Evolutionary conservation across 2,113 vertebrate genomes (phyloP), one percentile per base, ranked within the genome.

Genomic region (Onychorhynchus coronatus): DNA sequence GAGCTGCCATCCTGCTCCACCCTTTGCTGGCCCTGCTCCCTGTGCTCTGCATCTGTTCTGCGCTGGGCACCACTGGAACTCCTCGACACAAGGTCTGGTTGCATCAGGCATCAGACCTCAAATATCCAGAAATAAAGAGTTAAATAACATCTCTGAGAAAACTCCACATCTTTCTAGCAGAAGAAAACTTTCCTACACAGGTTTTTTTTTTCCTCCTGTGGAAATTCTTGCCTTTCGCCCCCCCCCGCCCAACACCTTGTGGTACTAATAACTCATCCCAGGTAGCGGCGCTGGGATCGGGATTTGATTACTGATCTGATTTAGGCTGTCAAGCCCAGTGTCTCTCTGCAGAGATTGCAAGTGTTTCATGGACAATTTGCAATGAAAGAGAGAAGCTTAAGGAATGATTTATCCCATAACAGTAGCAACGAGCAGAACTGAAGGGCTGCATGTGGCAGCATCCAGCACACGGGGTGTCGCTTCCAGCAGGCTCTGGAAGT

Each of bases 291-390:
- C 85, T 81, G 79, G 65, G 86, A 70, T 84, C 27, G 4, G 89
- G 91, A 59, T 95, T 92, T 92, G 92, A 95, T 94, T 93, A 80
- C 91, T 92, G 95, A 94, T 95, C 76, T 91, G 93, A 96, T 90
- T 96, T 88, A 93, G 85, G 23, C 92, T 95, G 85, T 85, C 94
- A 94, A 70, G 63, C 14, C 2, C 0, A 27, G 59, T 86, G 89
- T 92, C 86, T 88, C 80, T 78, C 89, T 73, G 79, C 85, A 85
- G 92, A 88, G 74, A 82, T 23, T 90, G 96, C 85, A 72, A 88
- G 88, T 55, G 79, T 95, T 96, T 94, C 96, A 94, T 94, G 92
- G 95, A 47, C 95, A 86, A 95, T 96, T 96, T 95, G 86, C 91
- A 91, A 22, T 50, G 92, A 94, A 88, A 96, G 91, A 70, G 89